These are phyloP conservation scores for Microcebus ravelobensis DNA, from an alignment of 2,113 vertebrate genomes.

Conservation along the genomic window DNA sequence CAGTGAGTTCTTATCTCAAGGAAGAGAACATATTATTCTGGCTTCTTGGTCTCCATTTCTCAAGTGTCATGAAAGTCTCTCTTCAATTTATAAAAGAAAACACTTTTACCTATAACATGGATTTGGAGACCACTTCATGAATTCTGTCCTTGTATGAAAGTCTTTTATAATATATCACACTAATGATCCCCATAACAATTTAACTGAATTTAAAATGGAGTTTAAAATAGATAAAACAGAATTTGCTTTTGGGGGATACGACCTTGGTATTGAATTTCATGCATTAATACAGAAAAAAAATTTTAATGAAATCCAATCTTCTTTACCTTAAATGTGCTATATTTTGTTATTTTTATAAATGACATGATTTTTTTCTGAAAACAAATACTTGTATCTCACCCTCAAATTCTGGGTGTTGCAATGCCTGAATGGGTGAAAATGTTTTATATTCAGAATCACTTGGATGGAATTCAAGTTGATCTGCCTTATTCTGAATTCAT, in stretches of 20 bases:
- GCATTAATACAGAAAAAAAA: not conserved
- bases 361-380: not conserved
- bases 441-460: slow-evolving; percentile 9
- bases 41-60: slow-evolving; percentile 10
- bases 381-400: not conserved
- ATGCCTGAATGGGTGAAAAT: not conserved
- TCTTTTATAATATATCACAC: not conserved
- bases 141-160: not conserved
- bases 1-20: not conserved
- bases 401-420: slow-evolving; percentile 5
- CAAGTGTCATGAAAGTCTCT: slow-evolving; percentile 3
- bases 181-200: not conserved
- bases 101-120: not conserved
- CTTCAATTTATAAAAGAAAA: slow-evolving; percentile 14
- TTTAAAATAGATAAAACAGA: not conserved
- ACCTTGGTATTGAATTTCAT: not conserved
- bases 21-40: not conserved
- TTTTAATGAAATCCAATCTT: not conserved
- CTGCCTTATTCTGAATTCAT: not conserved
- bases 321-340: slow-evolving; percentile 12
- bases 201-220: slow-evolving; percentile 1
- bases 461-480: not conserved
- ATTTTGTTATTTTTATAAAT: not conserved
- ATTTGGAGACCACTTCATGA: not conserved
- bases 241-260: not conserved